Conservation (phyloP, 2,113 vertebrate species). For the Neopipo cinnamomea region DNA sequence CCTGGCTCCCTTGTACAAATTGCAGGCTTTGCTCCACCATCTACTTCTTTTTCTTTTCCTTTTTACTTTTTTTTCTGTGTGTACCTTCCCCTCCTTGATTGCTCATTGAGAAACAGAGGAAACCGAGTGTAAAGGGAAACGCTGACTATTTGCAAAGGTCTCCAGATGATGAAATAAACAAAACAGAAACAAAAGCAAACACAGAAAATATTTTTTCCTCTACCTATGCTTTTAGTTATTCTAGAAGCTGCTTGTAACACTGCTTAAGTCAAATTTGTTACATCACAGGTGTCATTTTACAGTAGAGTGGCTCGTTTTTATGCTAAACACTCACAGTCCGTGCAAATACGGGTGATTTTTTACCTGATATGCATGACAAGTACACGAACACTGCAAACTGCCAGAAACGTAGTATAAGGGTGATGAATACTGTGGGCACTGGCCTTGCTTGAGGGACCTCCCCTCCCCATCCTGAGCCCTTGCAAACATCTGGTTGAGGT, state of each 20-base stretch:
- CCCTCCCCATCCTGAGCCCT: neutral
- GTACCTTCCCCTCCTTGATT: neutral
- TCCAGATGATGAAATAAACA: neutral
- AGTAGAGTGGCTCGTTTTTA: neutral
- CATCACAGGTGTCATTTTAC: neutral
- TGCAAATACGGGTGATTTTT: neutral
- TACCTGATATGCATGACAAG: neutral
- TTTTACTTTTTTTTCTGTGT: fast-evolving
- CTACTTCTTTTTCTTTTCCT: fast-evolving
- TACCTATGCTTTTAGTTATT: neutral
- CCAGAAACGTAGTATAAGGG: fast-evolving
- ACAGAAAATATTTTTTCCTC: neutral
- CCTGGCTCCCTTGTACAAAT: neutral
- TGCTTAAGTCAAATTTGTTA: neutral
- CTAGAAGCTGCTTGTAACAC: neutral
- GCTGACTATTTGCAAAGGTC: neutral
- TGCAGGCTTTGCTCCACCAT: neutral
- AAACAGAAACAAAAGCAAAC: neutral
- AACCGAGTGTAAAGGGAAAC: neutral
- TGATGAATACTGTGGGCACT: neutral
- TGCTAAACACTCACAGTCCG: neutral
- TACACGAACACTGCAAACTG: neutral
- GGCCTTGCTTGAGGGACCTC: neutral
- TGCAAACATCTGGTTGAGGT: neutral
- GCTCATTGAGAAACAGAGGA: neutral